Base-by-base conservation (phyloP, 2,113 vertebrate species). In the Thymallus thymallus region DNA sequence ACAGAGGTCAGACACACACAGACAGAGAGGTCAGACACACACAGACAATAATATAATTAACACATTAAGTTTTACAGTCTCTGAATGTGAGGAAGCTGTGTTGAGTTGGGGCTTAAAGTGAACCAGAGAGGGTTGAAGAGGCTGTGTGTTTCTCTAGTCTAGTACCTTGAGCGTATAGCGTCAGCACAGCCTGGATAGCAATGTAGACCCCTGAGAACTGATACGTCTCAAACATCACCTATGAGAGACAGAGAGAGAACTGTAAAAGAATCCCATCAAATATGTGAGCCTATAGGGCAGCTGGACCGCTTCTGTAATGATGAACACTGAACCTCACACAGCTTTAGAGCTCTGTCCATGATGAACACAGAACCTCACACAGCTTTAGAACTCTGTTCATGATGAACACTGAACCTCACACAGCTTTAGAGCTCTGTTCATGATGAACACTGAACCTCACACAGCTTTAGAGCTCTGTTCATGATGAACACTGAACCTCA, bases 221-320 rank as follows among this genome's bases (percentile, higher is more conserved):
- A 88, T 99, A 99, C 0, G 95, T 98, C 93, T 99, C 97, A 93
- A 98, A 99, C 97, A 99, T 99, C 73, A 99, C 96, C 97, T 99
- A 55, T 45, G 23, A 73, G 18, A 29, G 22, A 29, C 35, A 9
- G 73, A 30, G 63, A 56, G 32, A 30, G 23, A 63, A 41, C 35
- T 41, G 9, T 41, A 41, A 41, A 10, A 10, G 35, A 35, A 1
- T 9, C 32, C 6, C 23, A 55, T 26, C 30, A 35, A 35, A 16
- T 29, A 45, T 10, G 26, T 41, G 32, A 35, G 30, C 0, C 6
- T 18, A 18, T 30, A 20, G 32, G 24, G 58, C 24, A 22, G 5
- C 16, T 18, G 16, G 16, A 58, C 13, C 2, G 46, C 46, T 14
- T 10, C 46, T 48, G 46, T 4, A 12, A 48, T 12, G 13, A 48